Evolutionary conservation across 2,888 invertebrate species (phyloP).

Genomic region (Griposia aprilina): DNA sequence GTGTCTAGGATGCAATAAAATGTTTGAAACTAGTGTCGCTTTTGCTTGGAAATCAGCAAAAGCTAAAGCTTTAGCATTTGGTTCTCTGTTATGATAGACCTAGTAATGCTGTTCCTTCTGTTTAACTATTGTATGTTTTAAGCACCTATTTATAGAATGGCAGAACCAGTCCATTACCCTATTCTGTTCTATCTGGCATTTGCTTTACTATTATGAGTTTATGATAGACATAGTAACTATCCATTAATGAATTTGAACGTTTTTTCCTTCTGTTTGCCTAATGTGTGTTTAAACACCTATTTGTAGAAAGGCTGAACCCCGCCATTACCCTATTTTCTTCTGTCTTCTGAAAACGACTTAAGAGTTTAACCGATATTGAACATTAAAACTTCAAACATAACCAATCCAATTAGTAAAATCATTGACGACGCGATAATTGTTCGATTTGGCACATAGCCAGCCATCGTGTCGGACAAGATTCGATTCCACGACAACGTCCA

Average conservation of each 20-base stretch:
- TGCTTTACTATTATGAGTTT: too few species aligned
- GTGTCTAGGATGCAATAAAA: background rate
- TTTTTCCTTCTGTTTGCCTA: background rate
- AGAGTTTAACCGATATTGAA: background rate
- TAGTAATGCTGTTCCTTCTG: background rate
- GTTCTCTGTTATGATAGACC: background rate
- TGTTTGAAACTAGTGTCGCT: background rate
- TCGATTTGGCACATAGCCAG: conserved; percentile 61
- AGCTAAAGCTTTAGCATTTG: background rate
- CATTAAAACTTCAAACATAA: conserved; percentile 26
- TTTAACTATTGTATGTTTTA: background rate
- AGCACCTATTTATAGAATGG: background rate
- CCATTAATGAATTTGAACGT: background rate
- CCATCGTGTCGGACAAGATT: conserved; percentile 64
- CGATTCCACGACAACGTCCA: conserved; percentile 60
- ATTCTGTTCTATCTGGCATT: background rate
- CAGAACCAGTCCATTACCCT: background rate
- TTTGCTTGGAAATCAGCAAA: background rate
- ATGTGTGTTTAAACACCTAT: background rate
- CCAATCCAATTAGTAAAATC: conserved; percentile 64
- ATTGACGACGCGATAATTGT: conserved; percentile 59
- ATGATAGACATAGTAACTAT: background rate
- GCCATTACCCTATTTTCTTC: background rate
- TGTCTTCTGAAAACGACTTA: background rate
- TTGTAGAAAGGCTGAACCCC: background rate